Evolutionary conservation across 2,888 invertebrate species (phyloP).

Genomic region (Plebejus anna): DNA sequence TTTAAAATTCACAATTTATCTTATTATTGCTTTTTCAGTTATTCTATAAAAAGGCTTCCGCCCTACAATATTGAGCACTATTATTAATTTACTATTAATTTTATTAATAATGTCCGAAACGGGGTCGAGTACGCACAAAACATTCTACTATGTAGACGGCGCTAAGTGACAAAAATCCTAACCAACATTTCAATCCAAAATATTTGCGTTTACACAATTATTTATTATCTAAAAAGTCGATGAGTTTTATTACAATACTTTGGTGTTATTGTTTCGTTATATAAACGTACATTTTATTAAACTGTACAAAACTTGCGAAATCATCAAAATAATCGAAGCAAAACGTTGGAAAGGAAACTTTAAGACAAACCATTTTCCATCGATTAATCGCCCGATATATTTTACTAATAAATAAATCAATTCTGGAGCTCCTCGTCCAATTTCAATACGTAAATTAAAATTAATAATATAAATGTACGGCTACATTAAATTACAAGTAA

Average conservation of each 20-base stretch:
- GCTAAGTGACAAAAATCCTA: conserved; percentile 55
- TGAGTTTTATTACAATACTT: conserved; percentile 71
- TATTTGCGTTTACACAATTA: conserved; percentile 64
- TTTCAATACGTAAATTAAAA: conserved; percentile 46
- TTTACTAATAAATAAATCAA: conserved; percentile 75
- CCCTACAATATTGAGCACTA: conserved; percentile 74
- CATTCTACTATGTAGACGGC: conserved; percentile 60
- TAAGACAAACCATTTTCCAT: conserved; percentile 35
- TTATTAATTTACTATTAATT: conserved; percentile 59
- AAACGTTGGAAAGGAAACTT: conserved; percentile 31
- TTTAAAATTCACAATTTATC: conserved; percentile 64
- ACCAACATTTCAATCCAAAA: conserved; percentile 70
- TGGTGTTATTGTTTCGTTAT: conserved; percentile 77
- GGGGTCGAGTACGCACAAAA: conserved; percentile 61
- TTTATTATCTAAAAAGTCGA: conserved; percentile 79
- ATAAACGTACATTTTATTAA: conserved; percentile 40
- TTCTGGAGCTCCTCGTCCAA: conserved; percentile 48
- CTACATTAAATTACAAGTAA: conserved; percentile 59
- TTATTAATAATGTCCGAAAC: conserved; percentile 65
- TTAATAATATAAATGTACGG: conserved; percentile 67
- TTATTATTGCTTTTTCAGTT: conserved; percentile 70
- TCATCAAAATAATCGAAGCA: conserved; percentile 37
- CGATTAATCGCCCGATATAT: conserved; percentile 62
- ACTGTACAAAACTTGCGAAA: conserved; percentile 35
- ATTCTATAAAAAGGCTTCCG: conserved; percentile 45